Conservation (phyloP, 2,888 invertebrate species). For the Creontiades dilutus region DNA sequence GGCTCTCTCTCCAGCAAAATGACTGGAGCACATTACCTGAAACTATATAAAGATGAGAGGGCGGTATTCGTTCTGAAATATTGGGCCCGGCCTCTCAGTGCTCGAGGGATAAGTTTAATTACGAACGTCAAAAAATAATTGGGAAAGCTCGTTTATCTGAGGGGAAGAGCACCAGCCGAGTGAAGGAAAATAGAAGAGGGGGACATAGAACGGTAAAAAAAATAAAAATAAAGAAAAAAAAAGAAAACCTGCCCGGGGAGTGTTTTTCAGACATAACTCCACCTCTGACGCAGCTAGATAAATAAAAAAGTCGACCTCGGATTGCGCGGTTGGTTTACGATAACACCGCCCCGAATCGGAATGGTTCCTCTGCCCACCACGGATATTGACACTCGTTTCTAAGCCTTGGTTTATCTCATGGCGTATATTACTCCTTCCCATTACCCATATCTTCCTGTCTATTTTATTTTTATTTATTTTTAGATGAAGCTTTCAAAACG, state of each 20-base stretch:
- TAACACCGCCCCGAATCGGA: conserved; percentile 39
- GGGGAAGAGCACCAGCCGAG: conserved; percentile 5
- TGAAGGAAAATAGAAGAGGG: conserved; percentile 12
- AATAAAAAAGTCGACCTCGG: conserved; percentile 47
- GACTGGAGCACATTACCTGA: no score
- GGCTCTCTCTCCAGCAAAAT: no score
- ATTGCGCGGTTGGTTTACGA: conserved; percentile 54
- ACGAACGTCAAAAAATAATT: conserved; percentile 43
- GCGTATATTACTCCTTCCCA: conserved; percentile 24
- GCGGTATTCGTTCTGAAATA: neutral
- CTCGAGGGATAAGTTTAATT: conserved; percentile 35
- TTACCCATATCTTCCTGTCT: neutral
- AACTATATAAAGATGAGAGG: neutral
- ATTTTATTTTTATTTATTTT: no score
- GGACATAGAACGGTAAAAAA: neutral
- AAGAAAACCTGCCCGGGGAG: conserved; percentile 1
- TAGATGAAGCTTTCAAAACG: neutral
- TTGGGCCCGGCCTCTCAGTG: neutral
- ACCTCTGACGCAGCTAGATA: conserved; percentile 43
- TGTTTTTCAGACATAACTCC: conserved; percentile 52
- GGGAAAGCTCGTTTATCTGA: conserved; percentile 31
- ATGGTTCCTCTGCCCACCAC: conserved; percentile 19
- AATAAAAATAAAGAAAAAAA: neutral
- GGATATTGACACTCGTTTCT: conserved; percentile 51
- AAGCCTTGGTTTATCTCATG: conserved; percentile 39